Percentiles rank a stretch among this genome's conserved stretches.
These are phyloP conservation scores for Catamblyrhynchus diadema DNA, from an alignment of 2,797 vertebrate species.

Conservation along the genomic window DNA sequence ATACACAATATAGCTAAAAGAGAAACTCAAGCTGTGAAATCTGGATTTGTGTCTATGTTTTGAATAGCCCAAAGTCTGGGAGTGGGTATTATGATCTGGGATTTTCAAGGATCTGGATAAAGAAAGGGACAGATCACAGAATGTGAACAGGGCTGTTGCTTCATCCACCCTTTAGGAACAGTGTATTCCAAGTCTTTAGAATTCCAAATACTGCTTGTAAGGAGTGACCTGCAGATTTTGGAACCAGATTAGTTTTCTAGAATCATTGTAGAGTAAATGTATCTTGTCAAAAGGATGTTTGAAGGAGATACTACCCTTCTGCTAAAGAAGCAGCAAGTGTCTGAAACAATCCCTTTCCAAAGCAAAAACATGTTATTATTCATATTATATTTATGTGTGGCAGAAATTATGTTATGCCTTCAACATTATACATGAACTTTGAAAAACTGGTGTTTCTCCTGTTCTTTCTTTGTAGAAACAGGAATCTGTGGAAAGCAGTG, in stretches of 20 bases:
- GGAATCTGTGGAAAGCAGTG: not conserved
- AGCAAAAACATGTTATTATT: not conserved
- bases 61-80: not conserved
- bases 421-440: not conserved
- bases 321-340: slow-evolving; percentile 6
- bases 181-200: not conserved
- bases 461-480: not conserved
- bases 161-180: not conserved
- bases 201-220: not conserved
- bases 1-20: not conserved
- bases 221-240: not conserved
- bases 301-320: not conserved
- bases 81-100: fast-evolving
- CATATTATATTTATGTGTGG: not conserved
- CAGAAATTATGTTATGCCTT: not conserved
- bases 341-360: not conserved
- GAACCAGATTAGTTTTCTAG: slow-evolving; percentile 24
- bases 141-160: not conserved
- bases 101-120: not conserved
- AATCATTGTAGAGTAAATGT: not conserved
- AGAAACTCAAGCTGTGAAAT: not conserved
- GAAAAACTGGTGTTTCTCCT: not conserved
- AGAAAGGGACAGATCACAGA: not conserved
- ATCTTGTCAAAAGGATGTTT: not conserved
- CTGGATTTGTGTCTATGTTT: not conserved